phyloP scores from a whole-genome alignment of 2,113 vertebrate genomes.

The Polypterus senegalus region DNA sequence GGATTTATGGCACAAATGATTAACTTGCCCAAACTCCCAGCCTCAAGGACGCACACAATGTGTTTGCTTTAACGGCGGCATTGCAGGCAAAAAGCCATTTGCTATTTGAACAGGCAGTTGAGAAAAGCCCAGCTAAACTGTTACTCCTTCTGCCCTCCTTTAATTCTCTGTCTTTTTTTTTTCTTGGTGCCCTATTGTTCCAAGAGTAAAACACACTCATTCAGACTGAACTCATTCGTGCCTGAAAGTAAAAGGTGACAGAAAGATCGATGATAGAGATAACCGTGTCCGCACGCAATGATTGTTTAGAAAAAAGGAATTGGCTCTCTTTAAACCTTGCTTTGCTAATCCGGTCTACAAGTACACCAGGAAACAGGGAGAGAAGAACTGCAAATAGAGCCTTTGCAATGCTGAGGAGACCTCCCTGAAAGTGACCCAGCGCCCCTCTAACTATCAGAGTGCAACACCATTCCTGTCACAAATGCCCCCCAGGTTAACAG shows the following conservation, averaged over 20 bases:
- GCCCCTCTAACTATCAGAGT: too few relatives aligned
- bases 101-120: constrained; percentile 29
- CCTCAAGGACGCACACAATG: constrained; percentile 1
- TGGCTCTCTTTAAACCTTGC: constrained; percentile 30
- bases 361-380: constrained; percentile 39
- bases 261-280: constrained; percentile 52
- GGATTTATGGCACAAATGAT: constrained; percentile 41
- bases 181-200: constrained; percentile 8
- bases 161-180: constrained; percentile 4
- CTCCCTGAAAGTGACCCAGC: too few relatives aligned
- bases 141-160: constrained; percentile 29
- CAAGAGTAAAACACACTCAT: constrained; percentile 12
- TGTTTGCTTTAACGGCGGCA: constrained; percentile 17
- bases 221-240: constrained; percentile 36
- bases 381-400: constrained; percentile 10
- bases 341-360: constrained; percentile 42
- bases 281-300: constrained; percentile 49
- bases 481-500: too few relatives aligned
- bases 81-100: constrained; percentile 17
- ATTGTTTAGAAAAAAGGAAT: constrained; percentile 40
- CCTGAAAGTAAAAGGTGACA: constrained; percentile 41
- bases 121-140: constrained; percentile 23
- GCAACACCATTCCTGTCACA: too few relatives aligned
- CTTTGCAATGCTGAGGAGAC: neutral
- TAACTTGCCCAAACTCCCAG: constrained; percentile 43